Conservation (phyloP, 2,797 vertebrate species). For the Characodon lateralis region DNA sequence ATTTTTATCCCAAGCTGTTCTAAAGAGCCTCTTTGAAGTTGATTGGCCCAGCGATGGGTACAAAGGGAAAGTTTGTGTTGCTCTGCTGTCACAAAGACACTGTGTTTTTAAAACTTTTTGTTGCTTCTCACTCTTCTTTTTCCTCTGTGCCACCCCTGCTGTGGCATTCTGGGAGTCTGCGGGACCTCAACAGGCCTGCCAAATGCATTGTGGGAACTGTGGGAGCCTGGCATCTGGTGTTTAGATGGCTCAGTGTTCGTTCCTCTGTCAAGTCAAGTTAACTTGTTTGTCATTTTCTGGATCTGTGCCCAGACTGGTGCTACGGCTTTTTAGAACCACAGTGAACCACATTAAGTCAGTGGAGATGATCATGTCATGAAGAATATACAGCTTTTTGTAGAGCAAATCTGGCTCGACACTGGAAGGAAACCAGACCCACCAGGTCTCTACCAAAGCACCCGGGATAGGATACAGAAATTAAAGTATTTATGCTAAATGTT, state of each 20-base stretch:
- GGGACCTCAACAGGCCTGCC: constrained; percentile 22
- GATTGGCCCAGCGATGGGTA: constrained; percentile 27
- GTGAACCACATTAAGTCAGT: too few relatives aligned
- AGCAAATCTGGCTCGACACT: not conserved
- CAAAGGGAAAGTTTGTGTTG: constrained; percentile 56
- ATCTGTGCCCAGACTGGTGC: too few relatives aligned
- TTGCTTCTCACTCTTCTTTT: constrained; percentile 15
- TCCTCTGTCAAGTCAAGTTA: not conserved
- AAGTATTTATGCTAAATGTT: not conserved
- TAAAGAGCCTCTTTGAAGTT: constrained; percentile 58
- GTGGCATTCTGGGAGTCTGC: constrained; percentile 54
- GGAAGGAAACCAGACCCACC: not conserved
- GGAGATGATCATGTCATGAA: too few relatives aligned
- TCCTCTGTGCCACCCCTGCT: constrained; percentile 31
- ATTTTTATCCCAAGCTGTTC: constrained; percentile 54
- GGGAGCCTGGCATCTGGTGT: constrained; percentile 37
- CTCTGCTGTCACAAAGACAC: constrained; percentile 49
- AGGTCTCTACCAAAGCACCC: not conserved
- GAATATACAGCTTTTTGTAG: not conserved
- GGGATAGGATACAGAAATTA: not conserved
- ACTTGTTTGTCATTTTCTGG: not conserved
- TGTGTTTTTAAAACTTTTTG: constrained; percentile 42
- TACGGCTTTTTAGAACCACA: too few relatives aligned
- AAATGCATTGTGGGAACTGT: constrained; percentile 45
- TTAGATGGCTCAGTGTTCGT: constrained; percentile 4